phyloP scores from a whole-genome alignment of 2,888 invertebrate genomes.

The Yponomeuta cagnagella region DNA sequence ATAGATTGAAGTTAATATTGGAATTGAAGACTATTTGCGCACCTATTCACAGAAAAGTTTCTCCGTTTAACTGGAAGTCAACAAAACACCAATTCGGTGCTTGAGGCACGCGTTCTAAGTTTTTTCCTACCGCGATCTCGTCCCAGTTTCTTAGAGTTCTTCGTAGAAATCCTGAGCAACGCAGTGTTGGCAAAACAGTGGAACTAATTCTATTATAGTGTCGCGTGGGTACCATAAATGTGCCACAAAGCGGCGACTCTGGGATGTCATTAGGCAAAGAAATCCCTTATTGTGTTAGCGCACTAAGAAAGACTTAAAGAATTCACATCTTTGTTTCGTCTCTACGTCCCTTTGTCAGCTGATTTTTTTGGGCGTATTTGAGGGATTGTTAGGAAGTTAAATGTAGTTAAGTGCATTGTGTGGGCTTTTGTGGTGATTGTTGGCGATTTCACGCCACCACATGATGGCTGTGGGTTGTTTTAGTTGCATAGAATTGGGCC shows the following conservation, averaged over 20 bases:
- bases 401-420: constrained; percentile 66
- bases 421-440: constrained; percentile 35
- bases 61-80: constrained; percentile 13
- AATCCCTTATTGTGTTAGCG: constrained; percentile 46
- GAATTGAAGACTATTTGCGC: neutral
- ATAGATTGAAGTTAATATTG: too few relatives aligned
- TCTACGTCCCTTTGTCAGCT: constrained; percentile 58
- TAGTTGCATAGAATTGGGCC: constrained; percentile 57
- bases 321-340: constrained; percentile 39
- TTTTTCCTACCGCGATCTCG: constrained; percentile 45
- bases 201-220: constrained; percentile 69
- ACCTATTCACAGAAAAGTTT: constrained; percentile 8
- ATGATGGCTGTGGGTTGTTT: constrained; percentile 41
- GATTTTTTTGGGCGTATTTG: constrained; percentile 50
- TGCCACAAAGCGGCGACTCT: constrained; percentile 61
- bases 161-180: constrained; percentile 52
- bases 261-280: constrained; percentile 58
- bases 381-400: constrained; percentile 71
- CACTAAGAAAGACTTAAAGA: constrained; percentile 53
- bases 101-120: constrained; percentile 51
- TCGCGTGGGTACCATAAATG: constrained; percentile 72
- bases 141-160: constrained; percentile 51
- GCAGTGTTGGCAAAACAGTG: constrained; percentile 68
- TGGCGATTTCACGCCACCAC: constrained; percentile 55
- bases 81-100: constrained; percentile 9